These are phyloP conservation scores for Lithophane socia DNA, from an alignment of 2,888 invertebrate genomes.

Conservation along the genomic window DNA sequence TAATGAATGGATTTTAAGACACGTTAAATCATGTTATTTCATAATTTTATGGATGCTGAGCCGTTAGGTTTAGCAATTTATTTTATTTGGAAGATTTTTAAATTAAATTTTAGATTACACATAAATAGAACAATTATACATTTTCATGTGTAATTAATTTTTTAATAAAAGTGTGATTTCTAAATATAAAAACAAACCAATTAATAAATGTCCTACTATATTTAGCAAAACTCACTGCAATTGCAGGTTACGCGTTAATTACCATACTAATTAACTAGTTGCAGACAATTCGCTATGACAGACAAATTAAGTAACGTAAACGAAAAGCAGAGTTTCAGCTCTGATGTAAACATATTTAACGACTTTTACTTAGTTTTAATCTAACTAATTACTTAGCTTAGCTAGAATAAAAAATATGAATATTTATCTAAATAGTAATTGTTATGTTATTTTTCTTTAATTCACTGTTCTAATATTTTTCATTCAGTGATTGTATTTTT, in stretches of 20 bases:
- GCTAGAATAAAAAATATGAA: background rate
- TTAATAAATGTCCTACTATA: background rate
- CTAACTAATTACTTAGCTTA: background rate
- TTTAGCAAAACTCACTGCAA: conserved; percentile 17
- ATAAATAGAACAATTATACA: too few species aligned
- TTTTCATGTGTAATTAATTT: background rate
- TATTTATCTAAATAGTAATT: background rate
- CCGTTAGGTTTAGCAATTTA: too few species aligned
- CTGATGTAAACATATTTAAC: conserved; percentile 38
- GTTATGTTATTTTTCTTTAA: background rate
- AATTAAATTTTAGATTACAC: too few species aligned
- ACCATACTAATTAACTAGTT: conserved; percentile 36
- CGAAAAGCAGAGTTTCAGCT: conserved; percentile 17
- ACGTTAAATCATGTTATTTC: background rate
- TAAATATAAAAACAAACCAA: background rate
- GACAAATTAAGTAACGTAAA: conserved; percentile 38
- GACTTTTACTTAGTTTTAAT: conserved; percentile 15
- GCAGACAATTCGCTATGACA: conserved; percentile 31
- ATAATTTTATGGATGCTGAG: background rate
- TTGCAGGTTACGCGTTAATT: conserved; percentile 26
- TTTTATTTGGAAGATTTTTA: too few species aligned
- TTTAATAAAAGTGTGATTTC: background rate
- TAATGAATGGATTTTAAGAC: background rate
- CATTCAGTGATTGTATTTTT: background rate
- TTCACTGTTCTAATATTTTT: background rate